Base-by-base conservation (phyloP, 2,888 invertebrate species). In the Morpho deidamia region DNA sequence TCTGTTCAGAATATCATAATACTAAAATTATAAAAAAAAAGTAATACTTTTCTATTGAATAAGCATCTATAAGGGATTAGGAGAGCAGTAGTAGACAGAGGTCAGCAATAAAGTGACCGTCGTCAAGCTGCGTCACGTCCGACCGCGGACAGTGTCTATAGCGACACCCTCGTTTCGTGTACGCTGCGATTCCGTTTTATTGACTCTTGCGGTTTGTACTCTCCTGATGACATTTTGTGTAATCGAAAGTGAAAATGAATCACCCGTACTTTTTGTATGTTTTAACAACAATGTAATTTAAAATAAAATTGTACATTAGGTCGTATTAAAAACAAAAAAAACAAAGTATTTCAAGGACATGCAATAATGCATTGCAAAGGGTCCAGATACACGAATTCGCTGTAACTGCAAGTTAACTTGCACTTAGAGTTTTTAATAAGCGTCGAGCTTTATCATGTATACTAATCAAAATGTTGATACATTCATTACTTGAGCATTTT, bases 21-120 rank as follows among this genome's bases (percentile, higher is more conserved):
- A n/a, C n/a, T n/a, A n/a, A n/a, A n/a, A n/a, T 23, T 23, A 23
- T 23, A 5, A 39, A 8, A 39, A 46, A 44, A 46, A 38, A 32
- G 23, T 39, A 46, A 39, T 32, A 39, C 9, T 14, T 39, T 39
- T 46, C 46, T 46, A 46, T 46, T 32, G 23, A 12, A 41, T 33
- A 48, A 5, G 48, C 40, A 48, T 48, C 48, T 40, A 41, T 41
- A 42, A 35, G 1, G 77, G 78, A 85, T 83, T 83, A 85, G 86
- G 83, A 81, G 74, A 69, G 68, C 73, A 85, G 74, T 69, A 67
- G 72, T 74, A 86, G 88, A 86, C 87, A 76, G 78, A 83, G 87
- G 87, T 88, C 88, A 89, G 88, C 89, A 89, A 88, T 88, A 89
- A 86, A 85, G 76, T 81, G 84, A 87, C 88, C 88, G 80, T 83